These are phyloP conservation scores for Osmerus mordax DNA, from an alignment of 2,113 vertebrate species.

Conservation along the genomic window DNA sequence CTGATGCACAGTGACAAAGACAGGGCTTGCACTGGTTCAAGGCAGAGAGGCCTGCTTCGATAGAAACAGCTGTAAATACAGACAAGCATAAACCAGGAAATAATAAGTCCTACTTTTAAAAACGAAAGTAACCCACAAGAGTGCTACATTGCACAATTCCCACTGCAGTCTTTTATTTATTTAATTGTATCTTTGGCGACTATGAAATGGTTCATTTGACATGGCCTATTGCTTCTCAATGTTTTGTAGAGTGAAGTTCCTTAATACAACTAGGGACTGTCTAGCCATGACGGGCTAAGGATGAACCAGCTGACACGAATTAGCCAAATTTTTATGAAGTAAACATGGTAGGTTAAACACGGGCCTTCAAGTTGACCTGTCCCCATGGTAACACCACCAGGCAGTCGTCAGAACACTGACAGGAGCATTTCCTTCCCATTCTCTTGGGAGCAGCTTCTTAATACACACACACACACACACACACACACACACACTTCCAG, in stretches of 20 bases:
- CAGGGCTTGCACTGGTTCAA: constrained; percentile 1
- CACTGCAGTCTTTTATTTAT: no score
- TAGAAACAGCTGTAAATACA: background rate
- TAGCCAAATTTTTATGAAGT: background rate
- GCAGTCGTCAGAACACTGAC: background rate
- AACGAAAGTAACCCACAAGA: constrained; percentile 11
- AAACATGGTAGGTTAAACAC: background rate
- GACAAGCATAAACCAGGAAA: constrained; percentile 17
- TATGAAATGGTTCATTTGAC: no score
- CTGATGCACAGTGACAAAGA: background rate
- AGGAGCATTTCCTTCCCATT: background rate
- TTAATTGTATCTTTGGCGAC: no score
- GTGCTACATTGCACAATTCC: background rate
- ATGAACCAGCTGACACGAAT: background rate
- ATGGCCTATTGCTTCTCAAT: no score
- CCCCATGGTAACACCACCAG: background rate
- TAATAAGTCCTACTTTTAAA: constrained; percentile 21
- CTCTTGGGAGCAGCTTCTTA: background rate
- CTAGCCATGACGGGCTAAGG: background rate
- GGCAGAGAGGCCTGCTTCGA: background rate
- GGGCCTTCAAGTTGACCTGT: background rate
- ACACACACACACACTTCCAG: no score
- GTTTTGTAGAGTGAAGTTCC: no score
- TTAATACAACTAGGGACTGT: no score
- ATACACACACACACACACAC: no score